A percentile compares a stretch with the other conserved stretches of the same genome.
Evolutionary conservation across 2,888 invertebrate species (phyloP).

Genomic region (Amphipyra tragopoginis): DNA sequence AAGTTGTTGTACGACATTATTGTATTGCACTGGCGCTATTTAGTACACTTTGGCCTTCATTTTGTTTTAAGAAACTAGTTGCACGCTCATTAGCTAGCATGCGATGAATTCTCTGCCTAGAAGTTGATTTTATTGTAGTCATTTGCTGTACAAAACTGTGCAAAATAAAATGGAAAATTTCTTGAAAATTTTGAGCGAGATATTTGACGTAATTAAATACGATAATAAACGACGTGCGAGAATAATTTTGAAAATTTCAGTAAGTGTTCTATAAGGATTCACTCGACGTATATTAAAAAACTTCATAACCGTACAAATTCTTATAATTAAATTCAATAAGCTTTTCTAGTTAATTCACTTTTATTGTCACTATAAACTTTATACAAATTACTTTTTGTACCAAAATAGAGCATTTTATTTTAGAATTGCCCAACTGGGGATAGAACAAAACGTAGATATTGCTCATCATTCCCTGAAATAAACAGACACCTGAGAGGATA

Average conservation of each 20-base stretch:
- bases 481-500: neutral
- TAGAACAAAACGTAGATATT: conserved; percentile 16
- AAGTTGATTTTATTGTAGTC: too few species aligned
- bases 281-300: conserved; percentile 47
- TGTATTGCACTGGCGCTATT: too few species aligned
- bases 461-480: conserved; percentile 16
- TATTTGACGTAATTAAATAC: conserved; percentile 24
- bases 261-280: conserved; percentile 22
- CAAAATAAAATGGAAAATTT: too few species aligned
- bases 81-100: too few species aligned
- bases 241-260: conserved; percentile 26
- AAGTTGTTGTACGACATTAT: too few species aligned
- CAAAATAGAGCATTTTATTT: conserved; percentile 26
- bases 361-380: conserved; percentile 34
- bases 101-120: too few species aligned
- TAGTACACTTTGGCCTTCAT: too few species aligned
- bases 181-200: conserved; percentile 19
- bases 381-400: conserved; percentile 35
- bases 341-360: conserved; percentile 27
- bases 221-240: conserved; percentile 29
- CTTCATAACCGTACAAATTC: conserved; percentile 21
- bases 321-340: conserved; percentile 34
- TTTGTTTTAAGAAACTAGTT: too few species aligned
- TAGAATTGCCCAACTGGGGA: conserved; percentile 13
- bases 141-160: too few species aligned